Percentiles rank a stretch among this genome's conserved stretches.
Conservation (phyloP, 2,113 vertebrate genomes). For the Microcebus jonahi region DNA sequence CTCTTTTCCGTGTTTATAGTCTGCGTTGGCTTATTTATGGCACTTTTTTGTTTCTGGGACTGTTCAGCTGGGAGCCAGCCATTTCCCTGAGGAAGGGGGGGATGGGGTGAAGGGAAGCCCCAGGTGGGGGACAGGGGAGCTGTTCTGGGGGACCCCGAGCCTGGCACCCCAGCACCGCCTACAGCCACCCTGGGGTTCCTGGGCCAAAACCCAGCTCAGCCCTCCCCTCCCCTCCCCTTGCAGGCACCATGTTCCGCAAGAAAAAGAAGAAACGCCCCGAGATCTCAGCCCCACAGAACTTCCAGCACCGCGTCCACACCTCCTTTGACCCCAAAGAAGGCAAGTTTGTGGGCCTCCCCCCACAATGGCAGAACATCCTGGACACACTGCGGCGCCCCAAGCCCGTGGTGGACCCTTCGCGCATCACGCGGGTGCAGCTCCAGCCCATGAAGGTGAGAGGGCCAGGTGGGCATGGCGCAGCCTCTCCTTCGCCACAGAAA, state of each 20-base stretch:
- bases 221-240: background rate
- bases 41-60: slow-evolving; percentile 25
- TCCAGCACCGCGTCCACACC: slow-evolving; percentile 98
- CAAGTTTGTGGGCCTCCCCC: slow-evolving; percentile 96
- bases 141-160: too few relatives aligned
- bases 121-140: background rate
- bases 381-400: slow-evolving; percentile 95
- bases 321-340: slow-evolving; percentile 96
- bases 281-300: slow-evolving; percentile 97
- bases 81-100: slow-evolving; percentile 9
- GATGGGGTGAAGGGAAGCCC: background rate
- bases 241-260: slow-evolving; percentile 96
- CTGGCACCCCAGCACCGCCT: background rate
- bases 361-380: slow-evolving; percentile 98
- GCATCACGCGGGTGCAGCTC: slow-evolving; percentile 95
- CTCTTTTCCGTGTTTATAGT: slow-evolving; percentile 38
- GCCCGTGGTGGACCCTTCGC: slow-evolving; percentile 97
- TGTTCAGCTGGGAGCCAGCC: slow-evolving; percentile 11
- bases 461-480: accelerated
- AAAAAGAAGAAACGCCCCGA: slow-evolving; percentile 99
- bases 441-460: slow-evolving; percentile 96
- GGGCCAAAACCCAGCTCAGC: background rate
- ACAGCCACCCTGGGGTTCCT: background rate
- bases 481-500: background rate
- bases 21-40: slow-evolving; percentile 40